Base-by-base conservation (phyloP, 2,113 vertebrate genomes). In the Apus apus region DNA sequence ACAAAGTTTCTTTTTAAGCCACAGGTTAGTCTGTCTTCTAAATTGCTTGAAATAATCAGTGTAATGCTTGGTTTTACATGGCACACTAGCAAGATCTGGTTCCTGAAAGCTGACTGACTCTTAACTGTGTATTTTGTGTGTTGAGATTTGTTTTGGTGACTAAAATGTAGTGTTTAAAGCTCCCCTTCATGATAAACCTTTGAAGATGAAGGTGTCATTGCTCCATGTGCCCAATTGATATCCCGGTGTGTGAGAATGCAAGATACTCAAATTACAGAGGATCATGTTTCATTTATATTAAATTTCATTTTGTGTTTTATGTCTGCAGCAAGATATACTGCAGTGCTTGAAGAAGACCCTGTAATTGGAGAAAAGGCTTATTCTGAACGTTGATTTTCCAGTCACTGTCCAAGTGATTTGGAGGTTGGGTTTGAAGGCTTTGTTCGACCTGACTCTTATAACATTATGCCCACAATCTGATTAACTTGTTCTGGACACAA, bases 1-100 rank as follows among this genome's bases (percentile, higher is more conserved):
- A 94, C 96, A 97, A 94, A 92, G 88, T 97, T 96, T 97, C 96
- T 96, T 97, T 97, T 95, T 97, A 97, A 97, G 97, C 95, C 97
- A 87, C 97, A 97, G 97, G 97, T 96, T 97, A 97, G 96, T 97
- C 87, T 95, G 72, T 84, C 85, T 96, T 95, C 65, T 96, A 78
- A 90, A 94, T 85, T 93, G 81, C 82, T 90, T 94, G 62, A 81
- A 95, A 73, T 96, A 87, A 92, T 94, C 83, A 78, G 23, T 95
- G 65, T 29, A 88, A 26, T 82, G 61, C 81, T 96, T 95, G 84
- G 32, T 95, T 95, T 94, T 91, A 48, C 53, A 23, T 32, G 74
- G 75, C 27, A 19, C 38, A 21, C 34, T 57, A 77, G 76, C 86
- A 73, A 89, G 53, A 71, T 43, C 54, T 86, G 91, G 45, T 89